Evolutionary conservation across 2,797 vertebrate genomes (phyloP).

Genomic region (Heliangelus exortis): DNA sequence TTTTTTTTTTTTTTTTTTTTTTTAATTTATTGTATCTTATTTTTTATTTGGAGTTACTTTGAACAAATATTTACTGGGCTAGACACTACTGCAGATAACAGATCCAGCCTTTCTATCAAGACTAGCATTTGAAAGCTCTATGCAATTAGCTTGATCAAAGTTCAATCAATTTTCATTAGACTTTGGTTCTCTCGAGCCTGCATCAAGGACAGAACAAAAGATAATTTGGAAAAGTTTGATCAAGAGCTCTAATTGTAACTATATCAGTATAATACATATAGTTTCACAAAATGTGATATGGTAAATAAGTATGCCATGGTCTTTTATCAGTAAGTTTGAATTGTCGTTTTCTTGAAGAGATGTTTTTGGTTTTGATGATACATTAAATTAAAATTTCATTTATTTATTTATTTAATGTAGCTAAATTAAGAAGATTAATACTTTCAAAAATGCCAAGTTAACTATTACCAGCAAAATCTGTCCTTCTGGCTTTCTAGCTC

Average conservation of each 20-base stretch:
- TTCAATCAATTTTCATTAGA: conserved; percentile 33
- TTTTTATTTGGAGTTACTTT: not conserved
- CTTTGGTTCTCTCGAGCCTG: not conserved
- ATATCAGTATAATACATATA: not conserved
- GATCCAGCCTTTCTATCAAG: not conserved
- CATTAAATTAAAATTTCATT: not conserved
- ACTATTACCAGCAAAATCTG: not conserved
- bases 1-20: not conserved
- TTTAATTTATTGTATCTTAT: not conserved
- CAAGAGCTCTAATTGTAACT: not conserved
- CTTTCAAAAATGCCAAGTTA: not conserved
- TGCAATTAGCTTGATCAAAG: conserved; percentile 40
- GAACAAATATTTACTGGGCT: not conserved
- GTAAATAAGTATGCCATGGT: not conserved
- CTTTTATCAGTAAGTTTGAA: not conserved
- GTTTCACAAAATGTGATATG: not conserved
- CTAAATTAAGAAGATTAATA: not conserved
- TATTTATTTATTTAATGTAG: fast-evolving
- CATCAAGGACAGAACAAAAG: not conserved
- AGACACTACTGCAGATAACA: not conserved
- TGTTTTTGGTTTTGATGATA: not conserved
- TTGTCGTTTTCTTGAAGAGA: not conserved
- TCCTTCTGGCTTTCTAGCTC: not conserved
- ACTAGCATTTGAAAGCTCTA: not conserved
- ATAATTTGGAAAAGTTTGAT: not conserved